These are phyloP conservation scores for Enteromius anoplus DNA, from an alignment of 2,797 vertebrate species.

Conservation along the genomic window DNA sequence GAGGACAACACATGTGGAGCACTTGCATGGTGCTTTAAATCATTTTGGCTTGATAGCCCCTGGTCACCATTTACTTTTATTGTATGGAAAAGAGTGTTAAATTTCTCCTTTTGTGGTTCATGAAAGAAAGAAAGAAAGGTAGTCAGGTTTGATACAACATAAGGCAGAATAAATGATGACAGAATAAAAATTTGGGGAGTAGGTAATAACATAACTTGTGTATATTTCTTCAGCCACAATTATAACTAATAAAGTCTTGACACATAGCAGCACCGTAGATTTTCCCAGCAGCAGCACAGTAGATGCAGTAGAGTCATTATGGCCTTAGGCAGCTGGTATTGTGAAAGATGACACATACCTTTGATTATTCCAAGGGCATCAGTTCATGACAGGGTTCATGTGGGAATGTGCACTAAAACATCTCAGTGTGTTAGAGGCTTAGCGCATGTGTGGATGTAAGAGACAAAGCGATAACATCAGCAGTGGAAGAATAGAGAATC, in stretches of 20 bases:
- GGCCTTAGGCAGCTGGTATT: slow-evolving; percentile 10
- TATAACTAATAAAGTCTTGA: neutral
- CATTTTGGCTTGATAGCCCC: neutral
- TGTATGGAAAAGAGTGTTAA: neutral
- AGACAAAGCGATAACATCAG: slow-evolving; percentile 70
- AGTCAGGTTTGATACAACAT: neutral
- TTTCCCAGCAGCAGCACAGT: neutral
- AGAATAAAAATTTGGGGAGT: neutral
- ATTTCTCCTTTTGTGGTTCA: neutral
- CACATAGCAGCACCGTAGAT: neutral
- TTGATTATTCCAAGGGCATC: slow-evolving; percentile 53
- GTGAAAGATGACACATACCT: slow-evolving; percentile 40
- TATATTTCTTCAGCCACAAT: neutral
- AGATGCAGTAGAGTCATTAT: slow-evolving; percentile 12
- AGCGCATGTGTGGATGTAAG: slow-evolving; percentile 37
- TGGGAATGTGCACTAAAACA: slow-evolving; percentile 37
- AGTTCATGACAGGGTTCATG: slow-evolving; percentile 54
- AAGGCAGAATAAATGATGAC: neutral
- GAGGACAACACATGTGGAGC: neutral
- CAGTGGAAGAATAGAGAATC: slow-evolving; percentile 59
- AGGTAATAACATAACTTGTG: neutral
- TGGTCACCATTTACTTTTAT: neutral
- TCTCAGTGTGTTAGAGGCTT: slow-evolving; percentile 19
- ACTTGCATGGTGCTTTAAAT: neutral
- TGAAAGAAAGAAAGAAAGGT: neutral